phyloP scores from a whole-genome alignment of 2,113 vertebrate genomes.

The Motacilla tschutschensis region DNA sequence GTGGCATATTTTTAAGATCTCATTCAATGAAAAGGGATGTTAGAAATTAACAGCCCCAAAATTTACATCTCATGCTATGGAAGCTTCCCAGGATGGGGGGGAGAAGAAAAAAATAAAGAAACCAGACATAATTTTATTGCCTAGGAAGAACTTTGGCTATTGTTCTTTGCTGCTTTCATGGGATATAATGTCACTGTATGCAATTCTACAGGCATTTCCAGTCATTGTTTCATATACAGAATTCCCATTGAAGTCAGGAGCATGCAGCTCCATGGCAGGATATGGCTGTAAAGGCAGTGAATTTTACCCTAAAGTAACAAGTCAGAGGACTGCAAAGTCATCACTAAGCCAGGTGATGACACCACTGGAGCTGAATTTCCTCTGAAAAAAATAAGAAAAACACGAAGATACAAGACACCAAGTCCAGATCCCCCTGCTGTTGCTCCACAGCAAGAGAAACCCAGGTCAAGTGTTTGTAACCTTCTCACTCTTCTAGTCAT shows the following conservation, averaged over 20 bases:
- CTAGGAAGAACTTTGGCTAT: background rate
- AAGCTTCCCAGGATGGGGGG: background rate
- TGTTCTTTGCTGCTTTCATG: constrained; percentile 28
- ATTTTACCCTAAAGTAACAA: background rate
- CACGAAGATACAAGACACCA: background rate
- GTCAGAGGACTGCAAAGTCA: background rate
- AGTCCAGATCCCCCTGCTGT: background rate
- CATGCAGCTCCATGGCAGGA: background rate
- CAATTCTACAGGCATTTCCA: constrained; percentile 28
- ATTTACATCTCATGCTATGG: background rate
- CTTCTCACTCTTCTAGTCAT: background rate
- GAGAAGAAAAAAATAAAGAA: background rate
- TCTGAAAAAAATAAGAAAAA: background rate
- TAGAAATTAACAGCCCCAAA: background rate
- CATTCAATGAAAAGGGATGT: background rate
- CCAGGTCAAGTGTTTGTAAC: background rate
- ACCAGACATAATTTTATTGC: background rate
- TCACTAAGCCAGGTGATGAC: background rate
- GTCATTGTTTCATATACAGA: background rate
- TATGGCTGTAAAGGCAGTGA: background rate
- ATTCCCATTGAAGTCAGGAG: background rate
- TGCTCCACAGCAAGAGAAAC: background rate
- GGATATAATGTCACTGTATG: background rate
- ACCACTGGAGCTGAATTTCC: background rate
- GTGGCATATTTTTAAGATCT: constrained; percentile 18